A percentile compares a stretch with the other conserved stretches of the same genome.
phyloP scores from a whole-genome alignment of 2,797 vertebrate genomes.

The Trichosurus vulpecula region DNA sequence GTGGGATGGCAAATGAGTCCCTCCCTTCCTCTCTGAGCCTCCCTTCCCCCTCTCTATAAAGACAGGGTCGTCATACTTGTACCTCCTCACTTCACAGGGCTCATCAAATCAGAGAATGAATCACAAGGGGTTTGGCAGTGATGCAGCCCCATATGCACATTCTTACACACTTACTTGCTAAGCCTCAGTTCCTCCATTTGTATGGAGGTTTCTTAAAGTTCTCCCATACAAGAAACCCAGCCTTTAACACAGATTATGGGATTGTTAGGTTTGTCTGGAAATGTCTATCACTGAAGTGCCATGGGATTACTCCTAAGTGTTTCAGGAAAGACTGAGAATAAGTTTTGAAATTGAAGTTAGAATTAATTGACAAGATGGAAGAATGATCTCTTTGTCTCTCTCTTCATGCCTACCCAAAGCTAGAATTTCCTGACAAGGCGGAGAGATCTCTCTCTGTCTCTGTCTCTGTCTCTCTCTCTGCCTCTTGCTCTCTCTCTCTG shows the following conservation, averaged over 20 bases:
- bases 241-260: constrained; percentile 83
- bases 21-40: not conserved
- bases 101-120: not conserved
- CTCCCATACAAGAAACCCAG: constrained; percentile 61
- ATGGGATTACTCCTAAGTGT: constrained; percentile 83
- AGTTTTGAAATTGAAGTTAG: constrained; percentile 78
- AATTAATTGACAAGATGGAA: constrained; percentile 81
- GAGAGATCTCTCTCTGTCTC: constrained; percentile 54
- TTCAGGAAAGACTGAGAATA: constrained; percentile 83
- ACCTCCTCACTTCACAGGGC: not conserved
- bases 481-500: not conserved
- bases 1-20: not conserved
- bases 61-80: not conserved
- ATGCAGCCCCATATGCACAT: not conserved
- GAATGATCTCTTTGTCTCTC: not conserved
- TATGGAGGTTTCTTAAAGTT: constrained; percentile 6
- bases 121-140: not conserved
- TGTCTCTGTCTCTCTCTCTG: not conserved
- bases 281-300: constrained; percentile 81
- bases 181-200: too few relatives aligned
- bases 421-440: constrained; percentile 79
- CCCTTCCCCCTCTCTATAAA: not conserved
- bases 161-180: not conserved
- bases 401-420: constrained; percentile 47
- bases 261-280: constrained; percentile 79